Percentiles rank a stretch among this genome's conserved stretches.
These are phyloP conservation scores for Chrysomallon squamiferum DNA, from an alignment of 1,140 invertebrate species.

Conservation along the genomic window DNA sequence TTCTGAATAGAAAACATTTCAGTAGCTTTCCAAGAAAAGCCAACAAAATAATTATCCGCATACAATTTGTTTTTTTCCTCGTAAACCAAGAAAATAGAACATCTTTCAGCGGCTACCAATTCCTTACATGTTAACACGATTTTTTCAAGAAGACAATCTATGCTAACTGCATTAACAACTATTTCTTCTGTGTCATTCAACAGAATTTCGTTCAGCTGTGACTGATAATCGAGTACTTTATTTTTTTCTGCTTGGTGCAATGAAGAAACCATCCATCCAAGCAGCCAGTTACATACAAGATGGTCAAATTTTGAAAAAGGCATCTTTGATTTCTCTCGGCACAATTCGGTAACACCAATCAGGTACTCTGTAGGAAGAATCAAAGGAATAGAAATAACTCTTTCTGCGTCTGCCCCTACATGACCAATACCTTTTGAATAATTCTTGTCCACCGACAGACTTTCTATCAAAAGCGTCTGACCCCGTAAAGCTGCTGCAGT, in stretches of 20 bases:
- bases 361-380: slow-evolving; percentile 27
- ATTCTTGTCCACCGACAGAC: slow-evolving; percentile 20
- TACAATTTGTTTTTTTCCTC: slow-evolving; percentile 75
- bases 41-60: slow-evolving; percentile 79
- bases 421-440: slow-evolving; percentile 40
- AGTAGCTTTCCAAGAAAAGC: slow-evolving; percentile 44
- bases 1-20: slow-evolving; percentile 37
- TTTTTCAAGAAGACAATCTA: slow-evolving; percentile 78
- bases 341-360: slow-evolving; percentile 31
- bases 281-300: slow-evolving; percentile 18
- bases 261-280: slow-evolving; percentile 32
- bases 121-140: slow-evolving; percentile 77
- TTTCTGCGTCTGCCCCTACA: slow-evolving; percentile 13
- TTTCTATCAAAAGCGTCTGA: slow-evolving; percentile 20
- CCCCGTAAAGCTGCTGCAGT: slow-evolving; percentile 29
- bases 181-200: slow-evolving; percentile 71
- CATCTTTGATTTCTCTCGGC: slow-evolving; percentile 10
- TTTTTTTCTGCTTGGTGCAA: slow-evolving; percentile 25
- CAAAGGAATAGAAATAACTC: slow-evolving; percentile 33
- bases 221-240: slow-evolving; percentile 25
- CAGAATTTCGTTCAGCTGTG: slow-evolving; percentile 71
- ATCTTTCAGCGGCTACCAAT: slow-evolving; percentile 79
- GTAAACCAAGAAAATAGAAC: slow-evolving; percentile 77
- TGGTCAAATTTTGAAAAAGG: slow-evolving; percentile 28
- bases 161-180: slow-evolving; percentile 79